Percentiles rank a stretch among this genome's conserved stretches.
Conservation (phyloP, 1,140 invertebrate genomes). For the Aporrectodea caliginosa region DNA sequence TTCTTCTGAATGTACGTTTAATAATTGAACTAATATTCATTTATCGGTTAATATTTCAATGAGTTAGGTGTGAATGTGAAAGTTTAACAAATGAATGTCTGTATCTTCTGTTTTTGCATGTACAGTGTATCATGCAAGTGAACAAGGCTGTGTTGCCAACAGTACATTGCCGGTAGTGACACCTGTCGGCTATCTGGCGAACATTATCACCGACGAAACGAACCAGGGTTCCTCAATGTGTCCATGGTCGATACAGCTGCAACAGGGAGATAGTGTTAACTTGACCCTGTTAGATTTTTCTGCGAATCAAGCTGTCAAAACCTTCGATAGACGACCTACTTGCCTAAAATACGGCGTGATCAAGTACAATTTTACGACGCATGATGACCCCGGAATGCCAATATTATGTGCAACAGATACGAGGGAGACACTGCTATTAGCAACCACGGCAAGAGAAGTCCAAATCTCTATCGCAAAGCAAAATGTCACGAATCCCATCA, state of each 20-base stretch:
- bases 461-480: neutral
- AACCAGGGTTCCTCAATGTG: neutral
- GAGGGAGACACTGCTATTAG: neutral
- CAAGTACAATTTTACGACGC: neutral
- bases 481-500: neutral
- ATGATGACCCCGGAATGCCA: too few relatives aligned
- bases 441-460: neutral
- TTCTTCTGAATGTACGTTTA: too few relatives aligned
- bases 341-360: neutral
- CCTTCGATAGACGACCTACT: neutral
- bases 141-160: neutral
- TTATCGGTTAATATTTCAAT: too few relatives aligned
- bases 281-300: neutral
- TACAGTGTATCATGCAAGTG: neutral
- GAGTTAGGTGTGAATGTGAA: too few relatives aligned
- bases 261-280: neutral
- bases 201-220: neutral
- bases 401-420: neutral
- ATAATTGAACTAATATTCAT: too few relatives aligned
- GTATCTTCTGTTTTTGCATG: too few relatives aligned
- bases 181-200: neutral
- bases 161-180: neutral
- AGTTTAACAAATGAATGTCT: too few relatives aligned
- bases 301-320: neutral
- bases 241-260: neutral